Conservation (phyloP, 1,140 invertebrate species). For the Meloidogyne exigua region DNA sequence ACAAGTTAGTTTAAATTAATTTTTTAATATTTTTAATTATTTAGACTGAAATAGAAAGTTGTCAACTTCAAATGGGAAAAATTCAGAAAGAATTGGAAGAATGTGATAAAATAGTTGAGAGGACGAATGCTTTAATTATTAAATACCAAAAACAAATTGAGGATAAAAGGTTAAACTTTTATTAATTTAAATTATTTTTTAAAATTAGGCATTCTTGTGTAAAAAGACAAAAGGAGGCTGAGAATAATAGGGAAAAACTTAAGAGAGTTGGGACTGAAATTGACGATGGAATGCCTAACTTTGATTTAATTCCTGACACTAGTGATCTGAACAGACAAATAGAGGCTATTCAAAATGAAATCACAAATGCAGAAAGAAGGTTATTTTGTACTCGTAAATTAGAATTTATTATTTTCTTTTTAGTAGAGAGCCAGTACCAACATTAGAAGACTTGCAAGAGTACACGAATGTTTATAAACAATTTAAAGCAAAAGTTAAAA, state of each 20-base stretch:
- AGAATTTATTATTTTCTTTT: conserved; percentile 5
- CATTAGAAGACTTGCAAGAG: conserved; percentile 21
- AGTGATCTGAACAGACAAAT: conserved; percentile 6
- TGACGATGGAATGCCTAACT: conserved; percentile 24
- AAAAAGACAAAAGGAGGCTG: background rate
- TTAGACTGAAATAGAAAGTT: conserved; percentile 21
- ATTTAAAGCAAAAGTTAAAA: conserved; percentile 8
- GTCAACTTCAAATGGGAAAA: background rate
- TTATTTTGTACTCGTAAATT: conserved; percentile 18
- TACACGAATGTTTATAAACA: conserved; percentile 15
- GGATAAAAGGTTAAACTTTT: conserved; percentile 2
- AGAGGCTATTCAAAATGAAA: conserved; percentile 1
- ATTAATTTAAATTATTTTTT: background rate
- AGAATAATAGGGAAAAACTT: background rate
- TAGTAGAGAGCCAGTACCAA: conserved; percentile 24
- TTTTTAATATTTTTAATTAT: background rate
- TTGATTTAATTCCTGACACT: conserved; percentile 18
- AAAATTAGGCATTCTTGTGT: conserved; percentile 7
- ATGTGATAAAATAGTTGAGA: background rate
- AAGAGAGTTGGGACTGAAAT: background rate
- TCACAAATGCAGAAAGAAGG: conserved; percentile 21
- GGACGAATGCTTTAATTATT: background rate
- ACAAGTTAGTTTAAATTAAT: background rate
- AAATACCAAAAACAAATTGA: conserved; percentile 11
- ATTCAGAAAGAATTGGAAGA: background rate